Percentiles rank a stretch among this genome's conserved stretches.
Conservation (phyloP, 2,888 invertebrate genomes). For the Koerneria pararmatus region DNA sequence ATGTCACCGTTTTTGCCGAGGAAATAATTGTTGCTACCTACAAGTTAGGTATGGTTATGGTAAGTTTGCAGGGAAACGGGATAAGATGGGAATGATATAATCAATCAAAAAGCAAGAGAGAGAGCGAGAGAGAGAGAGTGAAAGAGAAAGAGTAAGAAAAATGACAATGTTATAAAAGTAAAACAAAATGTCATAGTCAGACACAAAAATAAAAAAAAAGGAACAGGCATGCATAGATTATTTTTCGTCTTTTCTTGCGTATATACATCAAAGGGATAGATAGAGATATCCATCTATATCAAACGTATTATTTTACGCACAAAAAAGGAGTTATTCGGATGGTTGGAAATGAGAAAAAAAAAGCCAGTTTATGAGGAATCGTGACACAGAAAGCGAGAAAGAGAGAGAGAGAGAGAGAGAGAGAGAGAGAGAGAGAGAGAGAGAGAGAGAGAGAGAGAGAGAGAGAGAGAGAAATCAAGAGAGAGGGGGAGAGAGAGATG, state of each 20-base stretch:
- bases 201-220: no score
- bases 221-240: no score
- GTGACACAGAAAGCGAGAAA: neutral
- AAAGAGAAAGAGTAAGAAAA: neutral
- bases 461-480: conserved; percentile 1
- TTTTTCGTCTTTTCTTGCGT: no score
- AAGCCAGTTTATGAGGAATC: no score
- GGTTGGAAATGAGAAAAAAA: no score
- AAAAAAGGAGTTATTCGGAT: no score
- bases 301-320: no score
- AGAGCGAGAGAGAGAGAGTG: neutral
- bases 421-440: conserved; percentile 5
- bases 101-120: neutral
- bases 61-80: neutral
- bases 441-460: neutral
- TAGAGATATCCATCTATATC: no score
- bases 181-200: no score
- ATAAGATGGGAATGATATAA: neutral
- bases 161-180: no score
- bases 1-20: conserved; percentile 64
- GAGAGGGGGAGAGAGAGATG: conserved; percentile 1
- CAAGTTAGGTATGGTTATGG: neutral
- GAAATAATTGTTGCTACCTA: conserved; percentile 51
- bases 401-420: neutral
- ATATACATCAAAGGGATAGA: no score